Base-by-base conservation (phyloP, 2,888 invertebrate species). In the Abscondita cerata region DNA sequence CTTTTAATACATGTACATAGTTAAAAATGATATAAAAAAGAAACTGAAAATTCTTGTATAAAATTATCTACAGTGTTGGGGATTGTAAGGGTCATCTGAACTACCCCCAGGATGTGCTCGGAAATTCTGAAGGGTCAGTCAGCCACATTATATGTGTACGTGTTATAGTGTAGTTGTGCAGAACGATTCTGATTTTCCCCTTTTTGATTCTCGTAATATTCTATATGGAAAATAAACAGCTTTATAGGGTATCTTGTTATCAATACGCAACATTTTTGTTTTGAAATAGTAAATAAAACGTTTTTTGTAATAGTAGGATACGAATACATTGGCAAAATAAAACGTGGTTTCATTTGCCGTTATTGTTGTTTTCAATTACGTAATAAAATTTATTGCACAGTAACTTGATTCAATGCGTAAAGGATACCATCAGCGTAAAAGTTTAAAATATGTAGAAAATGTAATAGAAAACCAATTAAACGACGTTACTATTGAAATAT, bases 41-140 rank as follows among this genome's bases (percentile, higher is more conserved):
- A 18, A n/a, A 20, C 12, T 2, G 19, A 31, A 1, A 8, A 36
- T 40, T 53, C 40, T 40, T 54, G 19, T 54, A 53, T 54, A 47
- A 54, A 53, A 59, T 59, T 59, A 59, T 54, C 48, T 48, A 34
- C 40, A 44, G 40, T 25, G 25, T n/a, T 44, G 46, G 52, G 52
- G 40, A 61, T 48, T 47, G 41, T 34, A 36, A 63, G 58, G 57
- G 61, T 58, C 60, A 40, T 53, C 62, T 66, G 58, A 63, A 63
- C 61, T 60, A 55, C 61, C 66, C 66, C 44, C 48, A 51, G 63
- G 63, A 61, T 63, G 58, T 63, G 63, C 59, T 63, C 59, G 58
- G 61, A 58, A 63, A 66, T 56, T 63, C 58, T 51, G 55, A 55
- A 63, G 65, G 58, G 60, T 57, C 59, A 52, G 59, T 59, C 25